Evolutionary conservation across 2,888 invertebrate genomes (phyloP).

Genomic region (Cyrtodaria siliqua): DNA sequence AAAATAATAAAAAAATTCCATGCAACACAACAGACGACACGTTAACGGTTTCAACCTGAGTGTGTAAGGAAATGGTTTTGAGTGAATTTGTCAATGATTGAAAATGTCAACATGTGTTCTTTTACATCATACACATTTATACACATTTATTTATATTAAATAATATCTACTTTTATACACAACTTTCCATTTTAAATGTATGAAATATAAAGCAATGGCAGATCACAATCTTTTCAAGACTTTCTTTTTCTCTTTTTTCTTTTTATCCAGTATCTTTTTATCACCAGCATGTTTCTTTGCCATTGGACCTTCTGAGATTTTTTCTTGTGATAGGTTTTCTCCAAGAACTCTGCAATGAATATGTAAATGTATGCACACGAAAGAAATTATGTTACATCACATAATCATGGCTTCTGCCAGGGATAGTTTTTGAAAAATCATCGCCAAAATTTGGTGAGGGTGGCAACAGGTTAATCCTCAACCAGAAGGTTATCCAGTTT

Average conservation of each 20-base stretch:
- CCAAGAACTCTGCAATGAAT: conserved; percentile 30
- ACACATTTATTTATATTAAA: conserved; percentile 6
- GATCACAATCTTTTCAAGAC: conserved; percentile 94
- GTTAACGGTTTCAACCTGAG: no score
- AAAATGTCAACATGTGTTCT: background rate
- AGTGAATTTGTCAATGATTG: background rate
- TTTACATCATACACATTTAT: conserved; percentile 6
- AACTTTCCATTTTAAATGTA: conserved; percentile 3
- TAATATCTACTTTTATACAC: conserved; percentile 9
- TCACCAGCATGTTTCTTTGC: conserved; percentile 95
- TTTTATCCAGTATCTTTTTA: conserved; percentile 87
- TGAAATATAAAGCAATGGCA: conserved; percentile 17
- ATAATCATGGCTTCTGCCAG: no score
- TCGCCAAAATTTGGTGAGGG: no score
- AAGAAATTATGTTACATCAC: no score
- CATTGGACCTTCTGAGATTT: conserved; percentile 89
- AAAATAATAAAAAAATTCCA: no score
- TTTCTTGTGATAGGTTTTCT: conserved; percentile 53
- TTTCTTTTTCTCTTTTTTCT: conserved; percentile 94
- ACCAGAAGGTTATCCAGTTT: no score
- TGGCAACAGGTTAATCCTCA: no score
- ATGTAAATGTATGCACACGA: no score
- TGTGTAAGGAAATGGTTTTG: conserved; percentile 9
- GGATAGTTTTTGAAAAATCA: no score
- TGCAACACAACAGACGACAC: no score